These are phyloP conservation scores for Caenorhabditis afra DNA, from an alignment of 2,888 invertebrate genomes.

Conservation along the genomic window DNA sequence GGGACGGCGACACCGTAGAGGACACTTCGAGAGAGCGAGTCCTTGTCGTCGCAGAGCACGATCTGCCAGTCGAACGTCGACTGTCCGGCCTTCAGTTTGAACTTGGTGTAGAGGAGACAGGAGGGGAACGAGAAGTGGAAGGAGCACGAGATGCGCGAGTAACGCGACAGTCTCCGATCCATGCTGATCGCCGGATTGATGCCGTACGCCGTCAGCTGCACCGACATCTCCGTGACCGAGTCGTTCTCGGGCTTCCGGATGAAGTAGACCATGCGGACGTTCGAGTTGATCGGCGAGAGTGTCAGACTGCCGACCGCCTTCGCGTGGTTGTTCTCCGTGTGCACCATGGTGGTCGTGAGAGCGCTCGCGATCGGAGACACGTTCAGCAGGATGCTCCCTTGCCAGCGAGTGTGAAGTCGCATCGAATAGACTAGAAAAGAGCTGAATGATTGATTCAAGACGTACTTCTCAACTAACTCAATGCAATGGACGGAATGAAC, in stretches of 20 bases:
- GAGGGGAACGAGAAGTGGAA: constrained; percentile 74
- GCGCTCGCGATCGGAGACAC: constrained; percentile 63
- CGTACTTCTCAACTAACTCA: constrained; percentile 60
- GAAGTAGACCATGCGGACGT: constrained; percentile 72
- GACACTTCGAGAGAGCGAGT: constrained; percentile 71
- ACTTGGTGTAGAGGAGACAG: constrained; percentile 72
- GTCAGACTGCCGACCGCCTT: constrained; percentile 76
- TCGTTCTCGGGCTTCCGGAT: constrained; percentile 70
- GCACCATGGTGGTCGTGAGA: constrained; percentile 76
- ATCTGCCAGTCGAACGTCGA: constrained; percentile 76
- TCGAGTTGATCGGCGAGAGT: constrained; percentile 75
- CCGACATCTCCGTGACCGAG: constrained; percentile 65
- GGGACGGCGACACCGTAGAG: constrained; percentile 77
- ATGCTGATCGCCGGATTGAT: constrained; percentile 69
- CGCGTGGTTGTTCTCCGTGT: constrained; percentile 77
- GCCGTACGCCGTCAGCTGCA: constrained; percentile 63
- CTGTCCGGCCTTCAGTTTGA: constrained; percentile 74
- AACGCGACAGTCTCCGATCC: constrained; percentile 74
- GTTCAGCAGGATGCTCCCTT: constrained; percentile 72
- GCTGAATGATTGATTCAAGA: too few relatives aligned
- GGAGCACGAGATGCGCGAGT: constrained; percentile 71
- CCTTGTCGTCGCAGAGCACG: constrained; percentile 78
- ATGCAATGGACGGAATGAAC: constrained; percentile 63
- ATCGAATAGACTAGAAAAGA: constrained; percentile 69
- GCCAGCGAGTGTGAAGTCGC: constrained; percentile 73